phyloP scores from a whole-genome alignment of 2,797 vertebrate species.

The Aldrovandia affinis region DNA sequence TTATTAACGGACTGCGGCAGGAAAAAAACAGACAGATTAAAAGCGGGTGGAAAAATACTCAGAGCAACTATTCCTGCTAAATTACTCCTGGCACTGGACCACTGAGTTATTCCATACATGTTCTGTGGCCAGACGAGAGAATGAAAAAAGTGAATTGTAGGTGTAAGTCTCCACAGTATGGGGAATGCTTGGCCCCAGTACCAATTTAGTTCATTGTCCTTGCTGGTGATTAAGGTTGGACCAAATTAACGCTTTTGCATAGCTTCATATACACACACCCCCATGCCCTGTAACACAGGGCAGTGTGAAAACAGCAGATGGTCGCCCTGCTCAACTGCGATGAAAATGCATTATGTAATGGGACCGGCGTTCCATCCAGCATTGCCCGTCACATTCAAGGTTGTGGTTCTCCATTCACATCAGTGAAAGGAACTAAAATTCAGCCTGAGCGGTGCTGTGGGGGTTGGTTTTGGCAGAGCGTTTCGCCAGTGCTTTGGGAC shows the following conservation, averaged over 20 bases:
- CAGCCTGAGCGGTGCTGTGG: constrained; percentile 10
- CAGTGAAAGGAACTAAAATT: constrained; percentile 39
- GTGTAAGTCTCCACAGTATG: constrained; percentile 36
- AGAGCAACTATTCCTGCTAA: constrained; percentile 56
- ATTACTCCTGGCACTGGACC: constrained; percentile 55
- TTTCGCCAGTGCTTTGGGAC: not conserved
- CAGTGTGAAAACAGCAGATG: constrained; percentile 53
- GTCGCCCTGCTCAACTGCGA: constrained; percentile 43
- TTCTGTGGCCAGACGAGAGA: constrained; percentile 36
- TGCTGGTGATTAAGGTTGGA: constrained; percentile 35
- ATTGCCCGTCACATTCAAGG: constrained; percentile 56
- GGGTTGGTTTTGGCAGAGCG: not conserved
- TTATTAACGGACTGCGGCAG: constrained; percentile 68
- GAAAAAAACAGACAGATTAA: constrained; percentile 57
- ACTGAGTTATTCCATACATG: constrained; percentile 49
- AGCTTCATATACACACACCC: constrained; percentile 32
- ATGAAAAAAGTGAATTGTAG: constrained; percentile 41
- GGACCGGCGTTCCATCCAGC: constrained; percentile 54
- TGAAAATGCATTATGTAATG: constrained; percentile 62
- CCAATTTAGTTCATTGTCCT: constrained; percentile 38
- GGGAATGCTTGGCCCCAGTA: constrained; percentile 26
- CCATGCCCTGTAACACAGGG: constrained; percentile 35
- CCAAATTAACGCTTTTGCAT: constrained; percentile 41
- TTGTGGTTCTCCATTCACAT: constrained; percentile 45
- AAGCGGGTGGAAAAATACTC: constrained; percentile 66